phyloP scores from a whole-genome alignment of 2,888 invertebrate species.

The Ephialtes manifestator region DNA sequence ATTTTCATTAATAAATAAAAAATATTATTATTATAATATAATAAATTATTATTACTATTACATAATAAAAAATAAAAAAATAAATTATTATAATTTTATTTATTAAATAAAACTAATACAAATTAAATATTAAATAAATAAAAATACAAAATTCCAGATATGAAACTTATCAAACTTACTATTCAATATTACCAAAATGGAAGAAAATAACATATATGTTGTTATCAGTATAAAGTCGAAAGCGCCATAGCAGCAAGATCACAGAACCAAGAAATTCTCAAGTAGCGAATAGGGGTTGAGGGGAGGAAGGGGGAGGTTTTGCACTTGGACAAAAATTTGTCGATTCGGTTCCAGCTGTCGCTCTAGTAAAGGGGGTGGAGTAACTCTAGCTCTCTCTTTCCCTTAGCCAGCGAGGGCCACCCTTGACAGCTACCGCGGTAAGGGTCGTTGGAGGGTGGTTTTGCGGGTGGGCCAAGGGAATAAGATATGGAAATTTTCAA shows the following conservation, averaged over 20 bases:
- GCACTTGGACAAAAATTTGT: conserved; percentile 72
- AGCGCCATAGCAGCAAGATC: conserved; percentile 31
- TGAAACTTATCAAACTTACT: too few relatives aligned
- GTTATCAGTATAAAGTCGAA: not conserved
- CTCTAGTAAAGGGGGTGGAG: conserved; percentile 43
- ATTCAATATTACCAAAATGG: too few relatives aligned
- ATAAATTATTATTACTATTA: too few relatives aligned
- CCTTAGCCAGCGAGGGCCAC: conserved; percentile 27
- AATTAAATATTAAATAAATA: too few relatives aligned
- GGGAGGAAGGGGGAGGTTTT: not conserved
- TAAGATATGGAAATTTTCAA: conserved; percentile 74
- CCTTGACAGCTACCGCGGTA: conserved; percentile 52
- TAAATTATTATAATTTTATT: too few relatives aligned
- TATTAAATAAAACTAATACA: too few relatives aligned
- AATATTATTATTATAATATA: too few relatives aligned
- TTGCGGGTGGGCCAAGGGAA: conserved; percentile 68
- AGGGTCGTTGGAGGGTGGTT: conserved; percentile 15
- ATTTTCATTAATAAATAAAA: too few relatives aligned
- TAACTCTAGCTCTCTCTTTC: conserved; percentile 33
- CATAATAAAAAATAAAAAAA: too few relatives aligned
- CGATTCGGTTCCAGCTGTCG: conserved; percentile 79
- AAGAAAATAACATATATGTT: not conserved
- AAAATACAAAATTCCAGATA: too few relatives aligned
- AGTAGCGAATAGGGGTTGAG: not conserved
- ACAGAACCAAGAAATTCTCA: conserved; percentile 48